These are phyloP conservation scores for Onychostruthus taczanowskii DNA, from an alignment of 2,113 vertebrate genomes.

Conservation along the genomic window DNA sequence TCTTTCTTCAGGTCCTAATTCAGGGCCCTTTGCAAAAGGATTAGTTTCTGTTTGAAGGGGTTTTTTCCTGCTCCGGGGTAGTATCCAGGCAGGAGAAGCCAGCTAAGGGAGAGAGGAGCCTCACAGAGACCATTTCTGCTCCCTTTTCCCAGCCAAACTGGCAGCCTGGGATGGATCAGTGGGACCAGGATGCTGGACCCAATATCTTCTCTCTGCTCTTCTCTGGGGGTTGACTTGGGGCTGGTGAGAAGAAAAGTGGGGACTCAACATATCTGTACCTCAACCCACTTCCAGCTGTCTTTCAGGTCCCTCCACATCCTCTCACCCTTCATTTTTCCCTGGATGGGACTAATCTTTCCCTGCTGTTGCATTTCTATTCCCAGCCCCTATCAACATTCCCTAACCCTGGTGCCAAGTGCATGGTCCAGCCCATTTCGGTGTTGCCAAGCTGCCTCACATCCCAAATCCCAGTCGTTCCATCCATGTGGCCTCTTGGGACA, in stretches of 20 bases:
- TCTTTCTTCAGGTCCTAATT: conserved; percentile 38
- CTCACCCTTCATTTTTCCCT: neutral
- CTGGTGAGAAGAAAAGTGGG: neutral
- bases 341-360: neutral
- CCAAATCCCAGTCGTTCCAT: neutral
- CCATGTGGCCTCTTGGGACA: neutral
- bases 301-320: neutral
- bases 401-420: neutral
- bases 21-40: conserved; percentile 33
- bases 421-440: neutral
- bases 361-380: neutral
- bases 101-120: neutral
- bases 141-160: neutral
- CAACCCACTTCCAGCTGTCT: neutral
- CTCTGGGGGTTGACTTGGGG: neutral
- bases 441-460: neutral
- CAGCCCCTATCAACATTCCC: neutral
- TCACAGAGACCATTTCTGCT: neutral
- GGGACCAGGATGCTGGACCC: neutral
- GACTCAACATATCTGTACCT: neutral
- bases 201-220: neutral
- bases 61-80: neutral
- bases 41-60: conserved; percentile 53
- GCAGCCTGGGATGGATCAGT: neutral
- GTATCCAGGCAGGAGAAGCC: neutral